Evolutionary conservation across 2,113 vertebrate genomes (phyloP).

Genomic region (Phalacrocorax brasilianus): DNA sequence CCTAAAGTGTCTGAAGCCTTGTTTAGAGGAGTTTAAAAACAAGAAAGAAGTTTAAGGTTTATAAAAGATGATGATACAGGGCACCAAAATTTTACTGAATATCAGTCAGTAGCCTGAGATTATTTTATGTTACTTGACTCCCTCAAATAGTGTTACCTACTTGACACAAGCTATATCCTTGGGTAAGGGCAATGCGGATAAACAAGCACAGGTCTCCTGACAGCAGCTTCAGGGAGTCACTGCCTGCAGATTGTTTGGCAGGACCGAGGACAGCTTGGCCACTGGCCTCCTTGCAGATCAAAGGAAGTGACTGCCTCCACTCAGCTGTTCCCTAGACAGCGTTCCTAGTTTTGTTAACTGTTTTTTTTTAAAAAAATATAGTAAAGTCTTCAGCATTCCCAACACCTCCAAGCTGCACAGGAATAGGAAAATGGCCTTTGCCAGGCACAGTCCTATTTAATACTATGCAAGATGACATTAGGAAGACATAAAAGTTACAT

Average conservation of each 20-base stretch:
- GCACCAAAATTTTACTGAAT: background rate
- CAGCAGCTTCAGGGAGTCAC: background rate
- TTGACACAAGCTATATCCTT: background rate
- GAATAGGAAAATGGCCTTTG: background rate
- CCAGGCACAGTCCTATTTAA: background rate
- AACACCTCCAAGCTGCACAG: background rate
- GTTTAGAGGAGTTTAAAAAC: background rate
- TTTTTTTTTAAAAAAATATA: background rate
- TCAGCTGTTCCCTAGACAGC: background rate
- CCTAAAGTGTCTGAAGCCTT: background rate
- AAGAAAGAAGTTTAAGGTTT: background rate
- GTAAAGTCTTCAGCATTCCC: background rate
- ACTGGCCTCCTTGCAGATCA: background rate
- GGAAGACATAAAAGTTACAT: background rate
- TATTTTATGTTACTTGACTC: background rate
- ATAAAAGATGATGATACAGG: background rate
- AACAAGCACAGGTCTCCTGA: background rate
- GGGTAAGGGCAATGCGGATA: background rate
- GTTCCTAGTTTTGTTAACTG: background rate
- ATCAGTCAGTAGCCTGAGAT: background rate
- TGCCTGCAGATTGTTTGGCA: background rate
- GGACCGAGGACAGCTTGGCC: background rate
- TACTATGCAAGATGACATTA: rapidly evolving
- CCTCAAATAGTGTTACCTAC: background rate
- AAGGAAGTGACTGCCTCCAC: background rate